These are phyloP conservation scores for Montipora capitata DNA, from an alignment of 92 coral and sea anemone species.

Conservation along the genomic window DNA sequence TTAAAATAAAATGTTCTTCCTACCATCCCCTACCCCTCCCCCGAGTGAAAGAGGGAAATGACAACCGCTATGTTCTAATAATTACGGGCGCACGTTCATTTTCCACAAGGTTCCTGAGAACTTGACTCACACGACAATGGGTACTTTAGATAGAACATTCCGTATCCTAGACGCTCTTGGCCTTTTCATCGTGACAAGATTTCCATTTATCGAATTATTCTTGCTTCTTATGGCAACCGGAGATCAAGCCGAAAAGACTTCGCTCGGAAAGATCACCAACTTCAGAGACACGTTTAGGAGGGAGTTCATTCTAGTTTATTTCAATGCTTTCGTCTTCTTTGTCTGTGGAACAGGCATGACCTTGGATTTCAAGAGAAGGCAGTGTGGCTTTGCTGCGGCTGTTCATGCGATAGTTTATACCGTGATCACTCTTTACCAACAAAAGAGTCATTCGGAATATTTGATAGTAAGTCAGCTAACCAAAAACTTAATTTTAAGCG, in stretches of 20 bases:
- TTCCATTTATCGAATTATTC: constrained; percentile 91
- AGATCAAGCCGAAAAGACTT: constrained; percentile 49
- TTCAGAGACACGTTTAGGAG: constrained; percentile 69
- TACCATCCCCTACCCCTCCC: background rate
- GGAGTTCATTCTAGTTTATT: constrained; percentile 78
- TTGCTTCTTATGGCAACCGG: constrained; percentile 85
- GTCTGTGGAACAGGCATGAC: constrained; percentile 98
- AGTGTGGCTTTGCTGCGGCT: constrained; percentile 86
- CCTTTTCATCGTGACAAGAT: constrained; percentile 90
- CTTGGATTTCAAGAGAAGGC: constrained; percentile 84
- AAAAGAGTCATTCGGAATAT: constrained; percentile 81
- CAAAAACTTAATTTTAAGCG: too few relatives aligned
- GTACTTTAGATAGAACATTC: constrained; percentile 79
- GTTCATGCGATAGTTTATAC: constrained; percentile 81
- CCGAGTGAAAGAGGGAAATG: too few relatives aligned
- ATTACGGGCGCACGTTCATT: constrained; percentile 5
- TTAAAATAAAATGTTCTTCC: background rate
- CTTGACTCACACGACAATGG: constrained; percentile 66
- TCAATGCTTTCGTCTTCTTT: constrained; percentile 87
- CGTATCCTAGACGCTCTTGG: constrained; percentile 84
- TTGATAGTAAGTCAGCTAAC: constrained; percentile 79
- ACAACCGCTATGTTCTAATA: background rate
- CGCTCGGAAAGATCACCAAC: constrained; percentile 43
- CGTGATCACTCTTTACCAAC: constrained; percentile 66
- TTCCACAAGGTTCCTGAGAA: too few relatives aligned